Conservation (phyloP, 2,888 invertebrate species). For the Romanomermis culicivorax region DNA sequence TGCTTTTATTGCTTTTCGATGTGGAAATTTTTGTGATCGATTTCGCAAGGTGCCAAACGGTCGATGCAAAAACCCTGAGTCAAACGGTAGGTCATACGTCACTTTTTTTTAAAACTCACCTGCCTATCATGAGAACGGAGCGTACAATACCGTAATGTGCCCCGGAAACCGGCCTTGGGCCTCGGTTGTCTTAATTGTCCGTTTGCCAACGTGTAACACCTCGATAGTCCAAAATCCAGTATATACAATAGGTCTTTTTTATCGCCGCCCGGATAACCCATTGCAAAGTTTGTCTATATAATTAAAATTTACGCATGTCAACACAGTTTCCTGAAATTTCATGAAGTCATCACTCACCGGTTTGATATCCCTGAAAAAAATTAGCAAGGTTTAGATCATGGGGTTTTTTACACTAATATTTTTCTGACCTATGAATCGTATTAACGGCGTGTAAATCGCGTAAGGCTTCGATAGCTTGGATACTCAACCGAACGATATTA, state of each 20-base stretch:
- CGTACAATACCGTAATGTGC: background rate
- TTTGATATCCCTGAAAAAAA: background rate
- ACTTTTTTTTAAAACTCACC: too few relatives aligned
- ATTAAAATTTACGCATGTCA: background rate
- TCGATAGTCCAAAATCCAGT: background rate
- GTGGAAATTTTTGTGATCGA: too few relatives aligned
- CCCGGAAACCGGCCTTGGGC: background rate
- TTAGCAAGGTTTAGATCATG: too few relatives aligned
- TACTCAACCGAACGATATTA: too few relatives aligned
- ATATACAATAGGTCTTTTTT: background rate
- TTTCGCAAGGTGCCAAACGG: too few relatives aligned
- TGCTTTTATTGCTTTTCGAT: too few relatives aligned
- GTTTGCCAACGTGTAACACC: background rate
- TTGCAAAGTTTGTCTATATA: background rate
- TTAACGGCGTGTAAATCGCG: too few relatives aligned
- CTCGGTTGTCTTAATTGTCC: background rate
- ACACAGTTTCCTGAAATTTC: background rate
- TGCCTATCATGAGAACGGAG: background rate
- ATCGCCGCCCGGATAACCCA: background rate
- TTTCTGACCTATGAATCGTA: too few relatives aligned
- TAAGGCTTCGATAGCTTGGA: too few relatives aligned
- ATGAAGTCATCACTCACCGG: background rate
- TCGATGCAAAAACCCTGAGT: too few relatives aligned
- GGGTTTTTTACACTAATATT: too few relatives aligned
- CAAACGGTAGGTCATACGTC: too few relatives aligned